Percentiles rank a stretch among this genome's conserved stretches.
Evolutionary conservation across 2,113 vertebrate species (phyloP).

Genomic region (Perca flavescens): DNA sequence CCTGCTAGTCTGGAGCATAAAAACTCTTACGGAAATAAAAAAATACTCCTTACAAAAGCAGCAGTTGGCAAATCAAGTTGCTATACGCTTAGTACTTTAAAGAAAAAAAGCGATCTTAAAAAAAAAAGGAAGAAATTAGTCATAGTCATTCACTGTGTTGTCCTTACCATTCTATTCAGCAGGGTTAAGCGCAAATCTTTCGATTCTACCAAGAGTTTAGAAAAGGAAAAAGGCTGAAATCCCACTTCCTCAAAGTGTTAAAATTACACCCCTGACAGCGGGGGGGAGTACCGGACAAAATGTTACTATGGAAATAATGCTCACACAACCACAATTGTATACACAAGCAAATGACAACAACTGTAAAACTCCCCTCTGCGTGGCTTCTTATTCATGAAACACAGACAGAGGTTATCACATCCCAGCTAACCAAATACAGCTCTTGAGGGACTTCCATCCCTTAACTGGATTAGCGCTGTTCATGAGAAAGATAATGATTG

Average conservation of each 20-base stretch:
- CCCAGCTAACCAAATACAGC: conserved; percentile 17
- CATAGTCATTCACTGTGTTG: neutral
- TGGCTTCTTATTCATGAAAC: conserved; percentile 56
- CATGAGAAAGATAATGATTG: conserved; percentile 19
- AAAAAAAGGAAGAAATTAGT: neutral
- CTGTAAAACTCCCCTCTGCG: conserved; percentile 16
- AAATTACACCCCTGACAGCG: conserved; percentile 53
- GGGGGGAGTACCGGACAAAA: conserved; percentile 27
- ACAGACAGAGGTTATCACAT: conserved; percentile 24
- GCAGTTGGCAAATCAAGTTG: conserved; percentile 4
- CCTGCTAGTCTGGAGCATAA: neutral
- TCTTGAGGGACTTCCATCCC: conserved; percentile 14
- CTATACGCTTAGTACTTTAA: neutral
- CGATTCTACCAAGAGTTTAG: conserved; percentile 9
- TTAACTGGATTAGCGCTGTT: conserved; percentile 51
- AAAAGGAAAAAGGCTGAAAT: conserved; percentile 19
- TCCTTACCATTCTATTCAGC: neutral
- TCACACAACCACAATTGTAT: conserved; percentile 28
- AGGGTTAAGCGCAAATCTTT: conserved; percentile 25
- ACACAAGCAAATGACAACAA: conserved; percentile 16
- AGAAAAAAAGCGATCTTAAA: neutral
- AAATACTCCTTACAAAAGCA: conserved; percentile 25
- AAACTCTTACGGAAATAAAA: neutral
- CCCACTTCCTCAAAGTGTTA: conserved; percentile 61
- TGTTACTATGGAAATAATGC: conserved; percentile 47